Conservation (phyloP, 2,113 vertebrate genomes). For the Nothocercus julius region DNA sequence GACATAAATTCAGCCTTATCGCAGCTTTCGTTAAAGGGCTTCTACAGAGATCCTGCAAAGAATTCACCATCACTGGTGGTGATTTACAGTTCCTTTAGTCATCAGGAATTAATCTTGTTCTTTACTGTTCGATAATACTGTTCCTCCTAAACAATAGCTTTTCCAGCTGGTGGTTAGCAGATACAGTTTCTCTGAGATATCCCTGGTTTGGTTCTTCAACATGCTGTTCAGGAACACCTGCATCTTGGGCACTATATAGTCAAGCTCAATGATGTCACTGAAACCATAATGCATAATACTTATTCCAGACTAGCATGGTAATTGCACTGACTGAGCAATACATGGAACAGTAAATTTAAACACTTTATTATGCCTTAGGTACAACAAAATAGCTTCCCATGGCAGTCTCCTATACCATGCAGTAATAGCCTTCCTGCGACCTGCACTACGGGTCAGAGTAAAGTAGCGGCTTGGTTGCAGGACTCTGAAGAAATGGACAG, state of each 20-base stretch:
- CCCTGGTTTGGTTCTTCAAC: neutral
- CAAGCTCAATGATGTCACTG: neutral
- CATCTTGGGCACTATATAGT: neutral
- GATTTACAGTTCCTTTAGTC: neutral
- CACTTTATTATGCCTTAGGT: constrained; percentile 70
- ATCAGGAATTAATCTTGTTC: neutral
- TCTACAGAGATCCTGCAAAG: neutral
- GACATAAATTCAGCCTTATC: neutral
- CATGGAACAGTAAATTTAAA: constrained; percentile 5
- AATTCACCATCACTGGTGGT: neutral
- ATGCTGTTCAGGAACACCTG: neutral
- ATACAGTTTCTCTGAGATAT: neutral
- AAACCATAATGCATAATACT: neutral
- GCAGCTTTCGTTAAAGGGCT: neutral
- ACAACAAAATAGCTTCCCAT: constrained; percentile 83
- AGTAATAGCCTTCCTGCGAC: constrained; percentile 90
- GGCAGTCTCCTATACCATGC: constrained; percentile 81
- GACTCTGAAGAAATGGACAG: constrained; percentile 99
- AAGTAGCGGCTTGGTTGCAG: constrained; percentile 95
- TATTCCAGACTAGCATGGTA: neutral
- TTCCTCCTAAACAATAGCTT: neutral
- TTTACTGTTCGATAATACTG: neutral
- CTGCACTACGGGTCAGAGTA: constrained; percentile 94
- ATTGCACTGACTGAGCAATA: neutral
- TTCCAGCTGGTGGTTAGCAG: neutral